These are phyloP conservation scores for Amiota mariae DNA, from an alignment of 2,888 invertebrate genomes.

Conservation along the genomic window DNA sequence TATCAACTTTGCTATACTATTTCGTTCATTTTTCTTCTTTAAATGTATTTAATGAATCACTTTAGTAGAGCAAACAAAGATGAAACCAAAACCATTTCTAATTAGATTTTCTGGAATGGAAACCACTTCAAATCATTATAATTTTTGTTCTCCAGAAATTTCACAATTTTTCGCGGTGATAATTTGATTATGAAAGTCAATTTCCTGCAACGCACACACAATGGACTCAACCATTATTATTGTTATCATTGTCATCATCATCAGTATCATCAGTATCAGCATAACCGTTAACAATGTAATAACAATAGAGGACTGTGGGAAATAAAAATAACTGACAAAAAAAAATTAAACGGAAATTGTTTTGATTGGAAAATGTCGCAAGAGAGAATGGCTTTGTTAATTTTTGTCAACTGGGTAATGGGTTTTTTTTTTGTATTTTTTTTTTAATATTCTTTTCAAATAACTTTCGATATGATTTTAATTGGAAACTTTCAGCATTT, in stretches of 20 bases:
- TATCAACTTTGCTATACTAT: no score
- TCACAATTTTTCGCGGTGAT: slow-evolving; percentile 15
- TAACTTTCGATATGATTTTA: slow-evolving; percentile 19
- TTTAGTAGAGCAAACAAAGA: no score
- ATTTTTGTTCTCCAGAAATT: neutral
- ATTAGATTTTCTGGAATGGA: neutral
- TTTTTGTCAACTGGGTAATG: neutral
- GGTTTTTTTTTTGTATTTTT: neutral
- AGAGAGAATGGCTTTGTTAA: slow-evolving; percentile 23
- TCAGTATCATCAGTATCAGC: neutral
- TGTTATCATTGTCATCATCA: neutral
- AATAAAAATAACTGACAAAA: no score
- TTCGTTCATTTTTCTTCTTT: no score
- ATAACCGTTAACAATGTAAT: slow-evolving; percentile 1
- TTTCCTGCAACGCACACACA: slow-evolving; percentile 11
- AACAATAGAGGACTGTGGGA: slow-evolving; percentile 21
- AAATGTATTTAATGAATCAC: no score
- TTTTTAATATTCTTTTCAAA: neutral
- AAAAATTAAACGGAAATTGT: slow-evolving; percentile 15
- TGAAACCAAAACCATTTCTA: neutral
- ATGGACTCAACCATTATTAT: neutral
- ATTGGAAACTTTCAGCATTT: slow-evolving; percentile 21
- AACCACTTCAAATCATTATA: slow-evolving; percentile 2
- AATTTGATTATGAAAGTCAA: slow-evolving; percentile 29
- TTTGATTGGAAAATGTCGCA: slow-evolving; percentile 26